Percentiles rank a stretch among this genome's conserved stretches.
phyloP scores from a whole-genome alignment of 2,888 invertebrate genomes.

The Lycaena phlaeas region DNA sequence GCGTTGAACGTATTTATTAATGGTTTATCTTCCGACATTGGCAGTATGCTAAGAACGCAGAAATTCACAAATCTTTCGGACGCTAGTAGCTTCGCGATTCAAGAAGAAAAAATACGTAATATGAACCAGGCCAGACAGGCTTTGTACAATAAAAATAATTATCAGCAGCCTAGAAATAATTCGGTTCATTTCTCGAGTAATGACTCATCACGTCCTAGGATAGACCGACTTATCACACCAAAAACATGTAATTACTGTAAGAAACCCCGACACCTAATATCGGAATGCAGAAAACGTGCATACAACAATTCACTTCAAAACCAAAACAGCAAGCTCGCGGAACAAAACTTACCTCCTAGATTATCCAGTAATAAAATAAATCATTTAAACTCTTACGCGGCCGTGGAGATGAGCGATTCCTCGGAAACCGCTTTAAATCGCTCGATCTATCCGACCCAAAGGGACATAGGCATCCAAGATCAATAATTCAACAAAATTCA shows the following conservation, averaged over 20 bases:
- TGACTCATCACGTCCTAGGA: neutral
- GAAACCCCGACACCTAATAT: constrained; percentile 13
- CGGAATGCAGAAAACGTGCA: constrained; percentile 14
- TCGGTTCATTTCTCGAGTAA: neutral
- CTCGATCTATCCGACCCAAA: no score
- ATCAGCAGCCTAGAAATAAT: neutral
- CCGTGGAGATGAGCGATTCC: constrained; percentile 15
- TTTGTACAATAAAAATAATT: constrained; percentile 7
- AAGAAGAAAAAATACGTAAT: constrained; percentile 15
- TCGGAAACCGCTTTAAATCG: constrained; percentile 14
- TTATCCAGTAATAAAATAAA: no score
- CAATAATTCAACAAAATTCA: no score
- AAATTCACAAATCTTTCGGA: no score
- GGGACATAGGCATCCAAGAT: no score
- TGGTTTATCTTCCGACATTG: no score
- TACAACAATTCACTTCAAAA: constrained; percentile 11
- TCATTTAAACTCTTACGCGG: constrained; percentile 17
- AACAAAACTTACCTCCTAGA: constrained; percentile 1
- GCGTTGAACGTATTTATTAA: no score
- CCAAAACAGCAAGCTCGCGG: neutral
- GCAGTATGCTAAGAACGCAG: no score
- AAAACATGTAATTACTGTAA: constrained; percentile 15
- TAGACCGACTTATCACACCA: neutral
- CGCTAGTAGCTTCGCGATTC: constrained; percentile 14
- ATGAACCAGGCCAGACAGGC: constrained; percentile 15